phyloP scores from a whole-genome alignment of 2,888 invertebrate species.

The Tridacna crocea region DNA sequence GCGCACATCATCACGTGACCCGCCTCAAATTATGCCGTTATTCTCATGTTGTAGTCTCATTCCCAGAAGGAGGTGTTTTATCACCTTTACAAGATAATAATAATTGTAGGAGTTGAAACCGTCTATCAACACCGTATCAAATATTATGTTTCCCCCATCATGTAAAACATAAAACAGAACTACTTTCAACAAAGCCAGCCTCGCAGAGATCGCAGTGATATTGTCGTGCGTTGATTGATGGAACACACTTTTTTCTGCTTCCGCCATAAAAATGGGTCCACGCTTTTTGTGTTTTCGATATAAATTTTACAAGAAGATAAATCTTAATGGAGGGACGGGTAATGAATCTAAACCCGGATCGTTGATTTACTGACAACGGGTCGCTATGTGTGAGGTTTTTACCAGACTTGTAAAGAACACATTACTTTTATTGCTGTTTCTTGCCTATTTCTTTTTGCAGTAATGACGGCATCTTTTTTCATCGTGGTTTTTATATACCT shows the following conservation, averaged over 20 bases:
- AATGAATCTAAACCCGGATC: slow-evolving; percentile 37
- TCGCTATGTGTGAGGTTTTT: slow-evolving; percentile 30
- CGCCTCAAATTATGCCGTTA: slow-evolving; percentile 5
- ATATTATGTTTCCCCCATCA: slow-evolving; percentile 37
- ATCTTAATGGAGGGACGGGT: slow-evolving; percentile 41
- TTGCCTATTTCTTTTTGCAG: background rate
- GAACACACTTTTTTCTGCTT: slow-evolving; percentile 37
- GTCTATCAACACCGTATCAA: slow-evolving; percentile 37
- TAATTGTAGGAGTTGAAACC: slow-evolving; percentile 33
- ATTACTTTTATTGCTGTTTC: background rate
- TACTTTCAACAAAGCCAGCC: slow-evolving; percentile 51
- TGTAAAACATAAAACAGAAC: slow-evolving; percentile 41
- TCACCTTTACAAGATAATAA: slow-evolving; percentile 34
- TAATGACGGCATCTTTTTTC: background rate
- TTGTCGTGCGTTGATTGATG: slow-evolving; percentile 55
- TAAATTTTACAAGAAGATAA: slow-evolving; percentile 51
- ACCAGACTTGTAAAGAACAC: background rate
- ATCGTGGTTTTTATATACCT: background rate
- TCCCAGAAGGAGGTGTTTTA: slow-evolving; percentile 28
- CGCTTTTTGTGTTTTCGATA: slow-evolving; percentile 43
- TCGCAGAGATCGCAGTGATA: slow-evolving; percentile 57
- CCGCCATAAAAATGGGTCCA: slow-evolving; percentile 51
- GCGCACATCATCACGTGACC: background rate
- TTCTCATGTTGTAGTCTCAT: slow-evolving; percentile 6
- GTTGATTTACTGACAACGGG: slow-evolving; percentile 33